Evolutionary conservation across 1,140 invertebrate genomes (phyloP).

Genomic region (Diorhabda elongata): DNA sequence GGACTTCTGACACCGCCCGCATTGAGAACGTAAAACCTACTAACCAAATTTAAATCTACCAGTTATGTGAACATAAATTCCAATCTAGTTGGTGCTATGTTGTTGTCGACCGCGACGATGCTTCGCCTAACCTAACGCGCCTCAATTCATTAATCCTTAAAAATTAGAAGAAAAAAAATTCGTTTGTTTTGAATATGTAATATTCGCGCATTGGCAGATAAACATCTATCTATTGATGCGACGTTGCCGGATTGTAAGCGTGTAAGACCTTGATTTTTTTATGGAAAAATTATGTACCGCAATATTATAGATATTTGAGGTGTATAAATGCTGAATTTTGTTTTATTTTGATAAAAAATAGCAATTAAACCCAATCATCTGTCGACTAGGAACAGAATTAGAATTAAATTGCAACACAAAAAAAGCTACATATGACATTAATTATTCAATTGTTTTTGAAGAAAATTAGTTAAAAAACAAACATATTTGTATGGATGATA

Average conservation of each 20-base stretch:
- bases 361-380: too few relatives aligned
- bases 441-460: too few relatives aligned
- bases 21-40: not conserved
- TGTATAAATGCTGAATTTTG: too few relatives aligned
- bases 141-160: slow-evolving; percentile 1
- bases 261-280: too few relatives aligned
- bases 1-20: not conserved
- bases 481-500: too few relatives aligned
- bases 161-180: slow-evolving; percentile 15
- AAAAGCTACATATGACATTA: too few relatives aligned
- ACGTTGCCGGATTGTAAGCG: not conserved
- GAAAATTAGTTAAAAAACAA: too few relatives aligned
- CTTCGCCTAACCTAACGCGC: not conserved
- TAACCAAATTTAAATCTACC: not conserved
- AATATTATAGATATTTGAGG: too few relatives aligned
- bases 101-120: not conserved
- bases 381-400: too few relatives aligned
- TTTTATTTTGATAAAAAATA: too few relatives aligned
- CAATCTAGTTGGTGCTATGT: not conserved
- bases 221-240: slow-evolving; percentile 19
- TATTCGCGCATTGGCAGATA: slow-evolving; percentile 27
- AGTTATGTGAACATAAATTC: not conserved
- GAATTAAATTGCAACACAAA: too few relatives aligned
- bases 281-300: too few relatives aligned
- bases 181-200: slow-evolving; percentile 28